Conservation (phyloP, 2,113 vertebrate species). For the Anarrhichthys ocellatus region DNA sequence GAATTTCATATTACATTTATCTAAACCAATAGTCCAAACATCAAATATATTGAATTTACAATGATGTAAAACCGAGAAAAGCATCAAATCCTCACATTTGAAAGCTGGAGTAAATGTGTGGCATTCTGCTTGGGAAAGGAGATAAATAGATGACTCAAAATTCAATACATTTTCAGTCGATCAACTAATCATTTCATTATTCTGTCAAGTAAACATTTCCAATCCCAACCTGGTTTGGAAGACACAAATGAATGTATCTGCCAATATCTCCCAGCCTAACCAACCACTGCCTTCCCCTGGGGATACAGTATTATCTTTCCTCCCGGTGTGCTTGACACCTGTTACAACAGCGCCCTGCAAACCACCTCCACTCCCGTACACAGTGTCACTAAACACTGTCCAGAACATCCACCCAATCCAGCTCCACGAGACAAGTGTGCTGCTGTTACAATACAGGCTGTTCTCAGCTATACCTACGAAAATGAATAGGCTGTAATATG, state of each 20-base stretch:
- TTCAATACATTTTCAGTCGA: neutral
- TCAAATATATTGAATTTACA: neutral
- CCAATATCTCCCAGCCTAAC: neutral
- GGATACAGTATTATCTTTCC: slow-evolving; percentile 45
- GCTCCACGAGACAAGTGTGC: neutral
- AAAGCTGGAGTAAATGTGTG: neutral
- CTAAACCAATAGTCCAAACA: neutral
- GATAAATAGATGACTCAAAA: neutral
- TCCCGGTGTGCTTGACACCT: slow-evolving; percentile 59
- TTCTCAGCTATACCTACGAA: neutral
- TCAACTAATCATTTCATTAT: neutral
- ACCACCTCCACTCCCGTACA: slow-evolving; percentile 20
- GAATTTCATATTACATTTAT: neutral
- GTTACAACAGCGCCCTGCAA: slow-evolving; percentile 41
- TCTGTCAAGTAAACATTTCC: slow-evolving; percentile 1
- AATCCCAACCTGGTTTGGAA: neutral
- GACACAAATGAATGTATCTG: slow-evolving; percentile 1
- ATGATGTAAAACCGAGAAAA: neutral
- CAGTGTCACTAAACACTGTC: neutral
- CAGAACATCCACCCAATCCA: slow-evolving; percentile 1
- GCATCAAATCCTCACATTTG: neutral
- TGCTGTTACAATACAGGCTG: neutral
- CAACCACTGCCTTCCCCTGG: slow-evolving; percentile 3
- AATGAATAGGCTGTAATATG: neutral
- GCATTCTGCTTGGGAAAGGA: neutral